These are phyloP conservation scores for Bradynema listronoti DNA, from an alignment of 1,140 invertebrate species.

Conservation along the genomic window DNA sequence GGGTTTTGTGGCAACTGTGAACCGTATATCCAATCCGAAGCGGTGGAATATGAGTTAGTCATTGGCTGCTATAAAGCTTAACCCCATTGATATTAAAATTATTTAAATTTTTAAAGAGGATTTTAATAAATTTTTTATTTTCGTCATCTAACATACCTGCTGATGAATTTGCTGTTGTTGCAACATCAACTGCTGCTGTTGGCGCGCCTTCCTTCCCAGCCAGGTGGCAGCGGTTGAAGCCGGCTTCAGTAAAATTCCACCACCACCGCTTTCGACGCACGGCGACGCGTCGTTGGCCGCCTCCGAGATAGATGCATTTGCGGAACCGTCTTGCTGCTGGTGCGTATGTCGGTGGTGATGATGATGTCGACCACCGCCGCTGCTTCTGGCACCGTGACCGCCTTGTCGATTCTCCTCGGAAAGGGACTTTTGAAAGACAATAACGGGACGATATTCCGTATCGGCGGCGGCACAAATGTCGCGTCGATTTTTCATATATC, in stretches of 20 bases:
- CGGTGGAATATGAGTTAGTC: too few species aligned
- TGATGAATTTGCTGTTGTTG: constrained; percentile 27
- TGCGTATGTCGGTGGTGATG: neutral
- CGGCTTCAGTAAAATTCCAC: constrained; percentile 41
- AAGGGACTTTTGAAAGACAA: constrained; percentile 44
- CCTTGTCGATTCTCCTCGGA: constrained; percentile 1
- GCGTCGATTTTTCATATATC: constrained; percentile 45
- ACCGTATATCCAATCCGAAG: too few species aligned
- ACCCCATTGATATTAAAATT: too few species aligned
- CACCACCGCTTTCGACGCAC: too few species aligned
- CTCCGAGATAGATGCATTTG: too few species aligned
- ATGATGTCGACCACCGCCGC: constrained; percentile 14
- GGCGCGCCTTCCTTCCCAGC: constrained; percentile 50
- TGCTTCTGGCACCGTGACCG: constrained; percentile 8
- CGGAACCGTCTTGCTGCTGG: too few species aligned
- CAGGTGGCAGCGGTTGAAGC: constrained; percentile 49
- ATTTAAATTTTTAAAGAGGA: too few species aligned
- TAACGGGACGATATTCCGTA: constrained; percentile 36
- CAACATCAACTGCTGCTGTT: constrained; percentile 37
- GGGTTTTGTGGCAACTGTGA: constrained; percentile 12
- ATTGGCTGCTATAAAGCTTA: too few species aligned
- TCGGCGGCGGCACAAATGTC: constrained; percentile 15
- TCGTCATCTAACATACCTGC: too few species aligned
- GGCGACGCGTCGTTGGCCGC: too few species aligned
- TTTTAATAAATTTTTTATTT: too few species aligned